Evolutionary conservation across 2,888 invertebrate species (phyloP).

Genomic region (Ariolimax columbianus): DNA sequence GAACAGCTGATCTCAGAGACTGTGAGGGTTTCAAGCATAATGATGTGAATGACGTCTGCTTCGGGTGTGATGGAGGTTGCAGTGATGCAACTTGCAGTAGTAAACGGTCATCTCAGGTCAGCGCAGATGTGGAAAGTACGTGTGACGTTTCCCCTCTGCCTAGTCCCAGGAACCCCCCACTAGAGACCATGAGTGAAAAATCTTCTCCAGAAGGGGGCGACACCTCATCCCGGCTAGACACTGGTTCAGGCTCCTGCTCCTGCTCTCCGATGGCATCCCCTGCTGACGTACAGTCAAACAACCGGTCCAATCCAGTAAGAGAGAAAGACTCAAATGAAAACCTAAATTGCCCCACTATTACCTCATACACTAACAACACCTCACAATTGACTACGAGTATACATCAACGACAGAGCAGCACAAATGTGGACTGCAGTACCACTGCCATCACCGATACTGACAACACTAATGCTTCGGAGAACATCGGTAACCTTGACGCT

Average conservation of each 20-base stretch:
- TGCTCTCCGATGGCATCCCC: slow-evolving; percentile 45
- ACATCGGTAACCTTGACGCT: background rate
- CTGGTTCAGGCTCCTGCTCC: slow-evolving; percentile 44
- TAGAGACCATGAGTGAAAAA: slow-evolving; percentile 51
- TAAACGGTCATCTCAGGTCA: slow-evolving; percentile 65
- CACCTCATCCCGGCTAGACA: slow-evolving; percentile 29
- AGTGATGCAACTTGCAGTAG: slow-evolving; percentile 74
- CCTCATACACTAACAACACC: slow-evolving; percentile 7
- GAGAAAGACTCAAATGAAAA: slow-evolving; percentile 74
- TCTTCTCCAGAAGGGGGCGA: slow-evolving; percentile 42
- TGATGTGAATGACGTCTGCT: slow-evolving; percentile 77
- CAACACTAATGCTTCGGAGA: slow-evolving; percentile 29
- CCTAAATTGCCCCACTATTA: slow-evolving; percentile 63
- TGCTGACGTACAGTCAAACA: slow-evolving; percentile 35
- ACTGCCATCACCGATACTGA: slow-evolving; percentile 20
- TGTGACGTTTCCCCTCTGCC: slow-evolving; percentile 66
- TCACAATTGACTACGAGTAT: slow-evolving; percentile 20
- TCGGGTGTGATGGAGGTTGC: slow-evolving; percentile 76
- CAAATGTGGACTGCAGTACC: slow-evolving; percentile 16
- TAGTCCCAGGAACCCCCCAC: slow-evolving; percentile 55
- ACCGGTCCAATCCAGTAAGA: slow-evolving; percentile 52
- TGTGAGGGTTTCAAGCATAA: slow-evolving; percentile 52
- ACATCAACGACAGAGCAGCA: slow-evolving; percentile 11
- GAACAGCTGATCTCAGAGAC: background rate
- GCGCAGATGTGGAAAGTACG: slow-evolving; percentile 73